Evolutionary conservation across 2,888 invertebrate genomes (phyloP).

Genomic region (Dicranocentrus wangi): DNA sequence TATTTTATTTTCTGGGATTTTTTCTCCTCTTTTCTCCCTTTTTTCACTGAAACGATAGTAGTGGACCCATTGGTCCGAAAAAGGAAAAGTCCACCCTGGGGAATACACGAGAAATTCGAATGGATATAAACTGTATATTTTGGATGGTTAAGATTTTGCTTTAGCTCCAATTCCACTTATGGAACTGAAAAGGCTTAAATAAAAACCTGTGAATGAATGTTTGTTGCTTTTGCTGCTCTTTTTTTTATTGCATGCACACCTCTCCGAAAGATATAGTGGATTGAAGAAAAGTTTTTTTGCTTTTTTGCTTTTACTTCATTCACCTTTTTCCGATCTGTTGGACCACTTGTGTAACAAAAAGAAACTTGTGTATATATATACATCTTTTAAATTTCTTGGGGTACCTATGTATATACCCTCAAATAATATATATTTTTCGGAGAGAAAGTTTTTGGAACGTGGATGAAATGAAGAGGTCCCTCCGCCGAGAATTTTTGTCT

Average conservation of each 20-base stretch:
- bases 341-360: constrained; percentile 44
- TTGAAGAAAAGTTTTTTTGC: constrained; percentile 49
- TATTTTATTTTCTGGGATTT: constrained; percentile 20
- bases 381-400: too few species aligned
- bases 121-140: too few species aligned
- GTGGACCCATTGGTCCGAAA: constrained; percentile 70
- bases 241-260: constrained; percentile 55
- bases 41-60: constrained; percentile 31
- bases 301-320: constrained; percentile 28
- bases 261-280: constrained; percentile 61
- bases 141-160: too few species aligned
- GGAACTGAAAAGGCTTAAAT: constrained; percentile 41
- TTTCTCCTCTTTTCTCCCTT: not conserved
- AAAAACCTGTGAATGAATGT: constrained; percentile 59
- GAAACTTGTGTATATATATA: not conserved
- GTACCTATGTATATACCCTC: not conserved
- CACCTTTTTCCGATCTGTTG: constrained; percentile 65
- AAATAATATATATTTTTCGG: constrained; percentile 9
- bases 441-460: constrained; percentile 53
- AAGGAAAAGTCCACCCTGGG: constrained; percentile 69
- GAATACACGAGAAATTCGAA: constrained; percentile 48
- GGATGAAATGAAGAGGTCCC: constrained; percentile 64
- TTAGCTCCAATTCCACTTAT: constrained; percentile 55
- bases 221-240: constrained; percentile 45
- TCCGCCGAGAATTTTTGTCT: constrained; percentile 66